Evolutionary conservation across 2,888 invertebrate genomes (phyloP).

Genomic region (Sphinx pinastri): DNA sequence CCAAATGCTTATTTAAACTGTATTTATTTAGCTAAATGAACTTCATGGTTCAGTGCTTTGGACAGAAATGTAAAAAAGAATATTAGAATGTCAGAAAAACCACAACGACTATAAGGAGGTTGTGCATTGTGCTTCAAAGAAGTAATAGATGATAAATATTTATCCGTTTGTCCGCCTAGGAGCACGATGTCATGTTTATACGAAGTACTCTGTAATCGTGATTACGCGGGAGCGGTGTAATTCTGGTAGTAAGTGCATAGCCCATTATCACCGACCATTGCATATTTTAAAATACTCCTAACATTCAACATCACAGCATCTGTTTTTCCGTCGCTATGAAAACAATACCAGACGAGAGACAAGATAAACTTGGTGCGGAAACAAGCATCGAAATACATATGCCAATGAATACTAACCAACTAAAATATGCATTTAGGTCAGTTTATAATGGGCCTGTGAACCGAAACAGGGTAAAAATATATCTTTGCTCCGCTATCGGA

Average conservation of each 20-base stretch:
- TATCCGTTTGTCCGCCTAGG: not conserved
- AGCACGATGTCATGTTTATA: not conserved
- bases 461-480: no score
- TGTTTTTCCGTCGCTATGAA: no score
- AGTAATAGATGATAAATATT: not conserved
- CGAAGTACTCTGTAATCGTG: not conserved
- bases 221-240: not conserved
- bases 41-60: not conserved
- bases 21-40: not conserved
- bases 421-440: no score
- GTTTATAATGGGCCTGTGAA: no score
- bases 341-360: no score
- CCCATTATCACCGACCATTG: not conserved
- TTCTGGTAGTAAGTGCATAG: not conserved
- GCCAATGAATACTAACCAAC: no score
- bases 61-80: not conserved
- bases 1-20: not conserved
- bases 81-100: not conserved
- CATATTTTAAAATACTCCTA: no score
- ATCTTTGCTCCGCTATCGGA: no score
- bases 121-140: slow-evolving; percentile 1
- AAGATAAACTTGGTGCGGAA: no score
- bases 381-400: no score
- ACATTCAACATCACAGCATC: no score
- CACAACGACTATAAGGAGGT: not conserved